Conservation (phyloP, 2,797 vertebrate genomes). For the Picus viridis region DNA sequence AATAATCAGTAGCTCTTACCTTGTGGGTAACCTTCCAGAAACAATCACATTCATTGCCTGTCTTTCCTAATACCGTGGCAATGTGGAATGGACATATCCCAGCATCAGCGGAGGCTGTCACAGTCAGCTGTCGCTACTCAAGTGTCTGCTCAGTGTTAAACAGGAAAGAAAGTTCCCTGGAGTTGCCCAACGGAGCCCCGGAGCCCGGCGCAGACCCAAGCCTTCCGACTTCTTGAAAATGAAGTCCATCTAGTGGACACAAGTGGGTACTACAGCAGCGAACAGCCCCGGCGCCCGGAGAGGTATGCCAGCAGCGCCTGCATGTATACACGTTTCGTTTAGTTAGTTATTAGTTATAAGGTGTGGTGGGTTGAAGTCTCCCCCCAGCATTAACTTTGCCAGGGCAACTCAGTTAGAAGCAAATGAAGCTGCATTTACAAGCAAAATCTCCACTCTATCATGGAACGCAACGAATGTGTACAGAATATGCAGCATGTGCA, state of each 20-base stretch:
- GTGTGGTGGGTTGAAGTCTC: no score
- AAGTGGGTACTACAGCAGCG: slow-evolving; percentile 37
- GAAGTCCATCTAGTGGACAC: slow-evolving; percentile 59
- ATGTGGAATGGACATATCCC: not conserved
- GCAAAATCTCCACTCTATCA: no score
- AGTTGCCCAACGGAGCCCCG: rapidly evolving
- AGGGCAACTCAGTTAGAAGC: no score
- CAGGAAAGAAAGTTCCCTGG: not conserved
- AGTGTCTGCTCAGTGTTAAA: not conserved
- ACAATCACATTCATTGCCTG: not conserved
- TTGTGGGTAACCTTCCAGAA: not conserved
- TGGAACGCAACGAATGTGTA: no score
- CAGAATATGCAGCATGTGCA: no score
- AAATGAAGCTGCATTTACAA: no score
- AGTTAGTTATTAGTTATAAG: no score
- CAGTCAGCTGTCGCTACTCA: not conserved
- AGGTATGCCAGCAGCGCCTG: rapidly evolving
- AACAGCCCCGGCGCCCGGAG: not conserved
- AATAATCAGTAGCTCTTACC: not conserved
- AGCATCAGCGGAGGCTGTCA: not conserved
- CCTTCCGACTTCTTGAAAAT: slow-evolving; percentile 14
- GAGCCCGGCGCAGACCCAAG: not conserved
- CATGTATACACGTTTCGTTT: not conserved
- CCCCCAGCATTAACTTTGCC: no score
- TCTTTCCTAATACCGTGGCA: not conserved